These are phyloP conservation scores for Aptenodytes forsteri DNA, from an alignment of 2,113 vertebrate genomes.

Conservation along the genomic window DNA sequence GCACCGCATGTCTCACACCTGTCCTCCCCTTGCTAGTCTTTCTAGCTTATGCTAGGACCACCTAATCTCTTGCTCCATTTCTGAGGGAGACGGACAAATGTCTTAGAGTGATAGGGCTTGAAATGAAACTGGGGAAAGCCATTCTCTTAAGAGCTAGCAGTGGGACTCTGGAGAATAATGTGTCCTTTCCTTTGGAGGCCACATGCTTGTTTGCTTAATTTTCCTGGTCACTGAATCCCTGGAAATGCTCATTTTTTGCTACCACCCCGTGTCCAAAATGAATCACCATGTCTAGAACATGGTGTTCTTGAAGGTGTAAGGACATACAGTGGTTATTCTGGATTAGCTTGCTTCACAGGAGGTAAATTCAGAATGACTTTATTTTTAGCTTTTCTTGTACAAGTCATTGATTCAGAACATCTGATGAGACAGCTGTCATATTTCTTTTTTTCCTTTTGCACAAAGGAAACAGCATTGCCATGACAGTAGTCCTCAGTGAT, in stretches of 20 bases:
- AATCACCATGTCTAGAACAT: background rate
- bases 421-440: background rate
- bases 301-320: background rate
- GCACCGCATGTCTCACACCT: background rate
- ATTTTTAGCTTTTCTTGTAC: background rate
- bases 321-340: background rate
- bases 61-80: background rate
- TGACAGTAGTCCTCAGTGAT: background rate
- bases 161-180: background rate
- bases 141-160: background rate
- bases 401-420: background rate
- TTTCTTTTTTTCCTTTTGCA: background rate
- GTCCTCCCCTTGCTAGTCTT: background rate
- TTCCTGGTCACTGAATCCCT: background rate
- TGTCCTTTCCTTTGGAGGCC: background rate
- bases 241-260: background rate
- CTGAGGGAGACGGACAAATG: background rate
- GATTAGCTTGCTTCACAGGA: background rate
- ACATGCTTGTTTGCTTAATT: background rate
- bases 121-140: background rate
- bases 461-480: background rate
- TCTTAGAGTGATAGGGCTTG: background rate
- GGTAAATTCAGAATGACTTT: background rate
- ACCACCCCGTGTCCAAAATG: background rate
- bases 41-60: background rate